Percentiles rank a stretch among this genome's conserved stretches.
phyloP scores from a whole-genome alignment of 2,888 invertebrate species.

The Osedax frankpressi region DNA sequence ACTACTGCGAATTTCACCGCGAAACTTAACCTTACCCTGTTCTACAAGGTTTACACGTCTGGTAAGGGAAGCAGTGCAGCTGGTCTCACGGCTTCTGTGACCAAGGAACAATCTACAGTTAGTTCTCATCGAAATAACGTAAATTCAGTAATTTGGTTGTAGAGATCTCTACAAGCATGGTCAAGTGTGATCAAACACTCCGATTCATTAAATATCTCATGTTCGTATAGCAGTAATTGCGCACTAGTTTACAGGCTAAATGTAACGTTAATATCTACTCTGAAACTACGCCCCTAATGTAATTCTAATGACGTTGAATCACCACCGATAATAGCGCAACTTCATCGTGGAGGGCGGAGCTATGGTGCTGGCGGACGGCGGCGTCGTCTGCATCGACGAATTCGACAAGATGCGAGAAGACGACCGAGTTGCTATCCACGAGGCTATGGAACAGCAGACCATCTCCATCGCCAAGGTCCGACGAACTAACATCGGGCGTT shows the following conservation, averaged over 20 bases:
- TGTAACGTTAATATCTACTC: too few species aligned
- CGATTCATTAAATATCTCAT: too few species aligned
- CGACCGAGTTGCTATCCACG: conserved; percentile 96
- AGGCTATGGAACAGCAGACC: conserved; percentile 99
- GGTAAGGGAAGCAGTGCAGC: conserved; percentile 99
- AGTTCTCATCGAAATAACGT: too few species aligned
- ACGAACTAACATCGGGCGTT: too few species aligned
- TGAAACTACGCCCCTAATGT: too few species aligned
- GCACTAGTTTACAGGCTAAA: too few species aligned
- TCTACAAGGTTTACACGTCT: conserved; percentile 64
- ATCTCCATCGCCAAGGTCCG: conserved; percentile 95
- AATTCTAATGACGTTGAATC: too few species aligned
- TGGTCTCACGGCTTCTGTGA: conserved; percentile 92
- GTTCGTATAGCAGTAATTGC: too few species aligned
- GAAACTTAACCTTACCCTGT: neutral
- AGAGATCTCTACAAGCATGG: neutral
- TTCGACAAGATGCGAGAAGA: conserved; percentile 99
- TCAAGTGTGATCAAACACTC: too few species aligned
- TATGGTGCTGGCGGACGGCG: conserved; percentile 97
- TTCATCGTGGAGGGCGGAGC: conserved; percentile 98
- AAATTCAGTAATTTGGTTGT: neutral
- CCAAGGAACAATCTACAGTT: conserved; percentile 77
- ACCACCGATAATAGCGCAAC: conserved; percentile 56
- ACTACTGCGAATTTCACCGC: too few species aligned
- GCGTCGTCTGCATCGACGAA: conserved; percentile 98